These are phyloP conservation scores for Myzus persicae DNA, from an alignment of 1,140 invertebrate genomes.

Conservation along the genomic window DNA sequence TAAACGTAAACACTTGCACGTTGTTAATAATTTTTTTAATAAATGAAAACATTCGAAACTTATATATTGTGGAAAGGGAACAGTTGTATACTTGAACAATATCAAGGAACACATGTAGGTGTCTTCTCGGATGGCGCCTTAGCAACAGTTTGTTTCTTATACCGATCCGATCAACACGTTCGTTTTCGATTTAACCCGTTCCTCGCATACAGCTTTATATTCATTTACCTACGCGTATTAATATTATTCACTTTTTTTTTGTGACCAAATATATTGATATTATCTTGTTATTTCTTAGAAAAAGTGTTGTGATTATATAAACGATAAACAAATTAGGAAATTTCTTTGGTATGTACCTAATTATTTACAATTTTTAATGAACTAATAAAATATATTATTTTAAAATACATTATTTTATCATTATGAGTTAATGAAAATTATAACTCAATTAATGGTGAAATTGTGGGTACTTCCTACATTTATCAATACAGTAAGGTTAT, in stretches of 20 bases:
- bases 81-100: constrained; percentile 24
- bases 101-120: constrained; percentile 58
- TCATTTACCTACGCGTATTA: background rate
- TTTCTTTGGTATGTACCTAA: background rate
- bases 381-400: background rate
- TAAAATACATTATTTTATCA: background rate
- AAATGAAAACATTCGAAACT: background rate
- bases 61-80: constrained; percentile 48
- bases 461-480: background rate
- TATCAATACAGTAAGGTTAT: too few species aligned
- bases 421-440: too few species aligned
- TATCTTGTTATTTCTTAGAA: background rate
- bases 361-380: background rate
- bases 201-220: background rate
- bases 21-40: background rate
- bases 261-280: background rate
- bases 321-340: background rate
- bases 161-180: constrained; percentile 53
- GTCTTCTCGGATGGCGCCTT: constrained; percentile 55
- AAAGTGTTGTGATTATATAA: constrained; percentile 12
- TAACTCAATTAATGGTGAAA: background rate
- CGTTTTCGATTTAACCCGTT: constrained; percentile 44
- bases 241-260: background rate
- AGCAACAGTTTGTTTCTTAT: constrained; percentile 51
- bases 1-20: background rate